Conservation (phyloP, 2,888 invertebrate genomes). For the Andrena hattorfiana region DNA sequence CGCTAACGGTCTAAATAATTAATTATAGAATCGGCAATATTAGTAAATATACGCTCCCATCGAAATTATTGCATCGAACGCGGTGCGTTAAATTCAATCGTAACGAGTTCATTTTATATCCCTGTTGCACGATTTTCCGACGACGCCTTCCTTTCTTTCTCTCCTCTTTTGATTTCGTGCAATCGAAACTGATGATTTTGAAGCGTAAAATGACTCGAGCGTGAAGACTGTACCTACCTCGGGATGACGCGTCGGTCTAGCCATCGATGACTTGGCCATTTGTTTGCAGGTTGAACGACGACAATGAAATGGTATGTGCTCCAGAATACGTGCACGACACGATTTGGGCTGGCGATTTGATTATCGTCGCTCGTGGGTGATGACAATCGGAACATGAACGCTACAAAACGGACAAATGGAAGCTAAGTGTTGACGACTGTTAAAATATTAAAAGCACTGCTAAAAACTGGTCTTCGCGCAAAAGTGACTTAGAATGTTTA, state of each 20-base stretch:
- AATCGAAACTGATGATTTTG: constrained; percentile 46
- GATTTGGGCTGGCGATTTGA: constrained; percentile 61
- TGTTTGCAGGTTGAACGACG: constrained; percentile 13
- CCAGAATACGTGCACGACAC: constrained; percentile 45
- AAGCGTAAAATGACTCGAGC: constrained; percentile 41
- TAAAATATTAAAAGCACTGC: background rate
- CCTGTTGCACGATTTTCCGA: background rate
- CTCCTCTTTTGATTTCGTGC: constrained; percentile 1
- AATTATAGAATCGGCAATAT: too few species aligned
- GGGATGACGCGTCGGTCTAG: constrained; percentile 31
- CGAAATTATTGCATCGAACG: too few species aligned
- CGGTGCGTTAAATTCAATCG: too few species aligned
- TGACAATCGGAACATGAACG: constrained; percentile 16
- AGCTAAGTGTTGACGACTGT: background rate
- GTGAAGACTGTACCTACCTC: constrained; percentile 17
- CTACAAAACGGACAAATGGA: background rate
- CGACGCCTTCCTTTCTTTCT: background rate
- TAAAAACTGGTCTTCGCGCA: background rate
- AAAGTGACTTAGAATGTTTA: background rate
- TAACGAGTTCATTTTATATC: constrained; percentile 1
- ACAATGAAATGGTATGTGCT: constrained; percentile 20
- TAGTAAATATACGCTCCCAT: too few species aligned
- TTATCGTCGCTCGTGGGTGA: background rate
- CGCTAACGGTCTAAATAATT: too few species aligned
- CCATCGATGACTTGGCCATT: constrained; percentile 29